Base-by-base conservation (phyloP, 2,888 invertebrate species). In the Girardia tigrina region DNA sequence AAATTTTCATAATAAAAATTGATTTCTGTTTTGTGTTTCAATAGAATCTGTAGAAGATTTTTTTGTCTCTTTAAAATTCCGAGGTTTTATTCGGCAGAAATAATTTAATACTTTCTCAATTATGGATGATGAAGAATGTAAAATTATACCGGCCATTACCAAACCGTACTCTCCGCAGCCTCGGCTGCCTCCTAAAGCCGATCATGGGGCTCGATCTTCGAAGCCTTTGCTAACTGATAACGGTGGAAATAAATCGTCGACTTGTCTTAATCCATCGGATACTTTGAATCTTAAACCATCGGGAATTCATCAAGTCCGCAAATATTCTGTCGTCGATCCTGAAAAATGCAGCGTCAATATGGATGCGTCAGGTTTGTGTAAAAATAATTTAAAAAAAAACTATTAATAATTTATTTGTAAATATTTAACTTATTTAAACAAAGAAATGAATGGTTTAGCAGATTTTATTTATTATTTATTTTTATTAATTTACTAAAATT, bases 311-410 rank as follows among this genome's bases (percentile, higher is more conserved):
- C 56, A 56, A n/a, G 56, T 56, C 23, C 56, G 56, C 4, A 56
- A 56, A n/a, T 56, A 56, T 56, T 56, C 56, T 56, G 56, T 56
- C n/a, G 56, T 56, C 4, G 56, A 56, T 56, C 56, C 56, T 4
- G 56, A 56, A 56, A 56, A 56, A 56, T 56, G 56, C n/a, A 56
- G 56, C n/a, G n/a, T 56, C n/a, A 56, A 56, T 23, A 56, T 56
- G 56, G 56, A 56, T n/a, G 56, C 56, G 8, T 56, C 56, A 8
- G 56, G 56, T 56, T n/a, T n/a, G n/a, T n/a, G n/a, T n/a, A n/a
- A n/a, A n/a, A n/a, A n/a, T n/a, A n/a, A n/a, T n/a, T n/a, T n/a
- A n/a, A n/a, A n/a, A n/a, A n/a, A n/a, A n/a, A n/a, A n/a, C n/a
- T n/a, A n/a, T n/a, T n/a, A n/a, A n/a, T n/a, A n/a, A n/a, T n/a